Percentiles rank a stretch among this genome's conserved stretches.
Evolutionary conservation across 2,797 vertebrate genomes (phyloP).

Genomic region (Taeniopygia guttata): DNA sequence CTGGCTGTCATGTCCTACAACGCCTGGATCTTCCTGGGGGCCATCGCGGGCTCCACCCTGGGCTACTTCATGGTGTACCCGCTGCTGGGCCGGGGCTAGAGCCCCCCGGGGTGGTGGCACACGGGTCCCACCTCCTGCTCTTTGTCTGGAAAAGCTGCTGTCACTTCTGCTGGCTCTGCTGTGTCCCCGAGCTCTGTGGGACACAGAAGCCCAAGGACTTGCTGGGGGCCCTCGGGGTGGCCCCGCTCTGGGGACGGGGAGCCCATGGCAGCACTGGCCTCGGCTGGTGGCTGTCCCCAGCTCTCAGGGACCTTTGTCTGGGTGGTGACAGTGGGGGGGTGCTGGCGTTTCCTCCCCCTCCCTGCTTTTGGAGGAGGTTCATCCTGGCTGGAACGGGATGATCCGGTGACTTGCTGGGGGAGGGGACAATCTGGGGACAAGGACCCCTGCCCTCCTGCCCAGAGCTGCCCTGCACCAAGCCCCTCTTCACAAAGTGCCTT

Average conservation of each 20-base stretch:
- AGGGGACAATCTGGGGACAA: neutral
- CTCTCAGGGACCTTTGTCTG: neutral
- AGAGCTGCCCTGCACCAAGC: neutral
- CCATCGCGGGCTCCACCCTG: slow-evolving; percentile 82
- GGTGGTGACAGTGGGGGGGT: neutral
- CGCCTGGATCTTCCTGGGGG: slow-evolving; percentile 90
- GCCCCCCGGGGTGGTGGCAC: rapidly evolving
- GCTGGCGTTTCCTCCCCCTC: neutral
- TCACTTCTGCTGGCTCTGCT: neutral
- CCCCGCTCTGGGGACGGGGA: neutral
- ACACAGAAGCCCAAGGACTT: neutral
- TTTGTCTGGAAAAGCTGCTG: neutral
- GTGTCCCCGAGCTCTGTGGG: neutral
- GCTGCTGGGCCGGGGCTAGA: slow-evolving; percentile 72
- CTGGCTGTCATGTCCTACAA: slow-evolving; percentile 97
- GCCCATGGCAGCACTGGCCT: rapidly evolving
- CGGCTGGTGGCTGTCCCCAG: rapidly evolving
- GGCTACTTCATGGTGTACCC: slow-evolving; percentile 91
- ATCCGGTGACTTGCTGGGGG: neutral
- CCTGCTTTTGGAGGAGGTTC: rapidly evolving
- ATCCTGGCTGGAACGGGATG: neutral
- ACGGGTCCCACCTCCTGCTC: neutral
- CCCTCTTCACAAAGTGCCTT: slow-evolving; percentile 45
- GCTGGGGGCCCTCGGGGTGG: neutral
- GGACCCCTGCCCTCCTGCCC: neutral